Evolutionary conservation across 2,888 invertebrate species (phyloP), one percentile per base, ranked within the genome.

Genomic region (Metacarcinus magister): DNA sequence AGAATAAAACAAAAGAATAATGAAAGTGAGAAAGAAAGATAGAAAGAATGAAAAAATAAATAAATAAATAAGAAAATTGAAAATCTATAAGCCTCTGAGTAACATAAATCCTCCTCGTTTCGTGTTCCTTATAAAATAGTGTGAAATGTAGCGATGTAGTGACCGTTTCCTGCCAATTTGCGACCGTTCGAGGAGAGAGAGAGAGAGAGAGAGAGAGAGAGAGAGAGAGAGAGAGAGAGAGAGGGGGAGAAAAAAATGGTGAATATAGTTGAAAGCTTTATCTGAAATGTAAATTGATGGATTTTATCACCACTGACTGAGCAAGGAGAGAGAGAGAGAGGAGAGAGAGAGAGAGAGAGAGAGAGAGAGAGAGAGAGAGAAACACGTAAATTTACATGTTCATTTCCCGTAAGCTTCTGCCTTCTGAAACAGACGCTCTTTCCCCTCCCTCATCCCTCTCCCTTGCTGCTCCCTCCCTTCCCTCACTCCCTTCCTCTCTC

Each of bases 371-470:
- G 82, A 82, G 82, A 82, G 82, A 28, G 82, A 82, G 82, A 32
- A 82, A 32, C 2, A 32, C 32, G 82, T 82, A 82, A 82, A 82
- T 82, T 82, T 82, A 82, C 82, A 82, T 82, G 82, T 82, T 82
- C 82, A 82, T 82, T 82, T 82, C 82, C 82, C 82, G 82, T 82
- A 82, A 82, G 82, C 82, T 92, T 92, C 32, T 94, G 46, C n/a
- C 60, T 67, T 48, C 43, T 93, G 93, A 60, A 67, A 60, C 28
- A 54, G 16, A 43, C 67, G 28, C 43, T 23, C 39, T 93, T 19
- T 39, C 60, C 23, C 19, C 39, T n/a, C 46, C 23, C 94, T 39
- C 32, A 46, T 16, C 10, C 82, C 48, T 5, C 10, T 46, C 89
- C 13, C 48, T 46, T 46, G 44, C 28, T 82, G 10, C 82, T n/a